Evolutionary conservation across 2,113 vertebrate genomes (phyloP).

Genomic region (Crypturellus undulatus): DNA sequence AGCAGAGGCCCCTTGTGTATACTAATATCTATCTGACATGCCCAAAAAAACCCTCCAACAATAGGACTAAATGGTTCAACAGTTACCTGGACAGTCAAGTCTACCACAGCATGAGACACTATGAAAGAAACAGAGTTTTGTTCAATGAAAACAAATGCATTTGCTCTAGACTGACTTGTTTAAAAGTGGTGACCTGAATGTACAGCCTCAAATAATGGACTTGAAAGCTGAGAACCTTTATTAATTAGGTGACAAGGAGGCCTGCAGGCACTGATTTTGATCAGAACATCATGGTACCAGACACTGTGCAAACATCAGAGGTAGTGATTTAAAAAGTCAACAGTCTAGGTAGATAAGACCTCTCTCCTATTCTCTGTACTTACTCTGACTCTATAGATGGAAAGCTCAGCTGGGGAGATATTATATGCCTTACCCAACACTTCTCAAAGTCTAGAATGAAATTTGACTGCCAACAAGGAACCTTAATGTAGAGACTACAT

Average conservation of each 20-base stretch:
- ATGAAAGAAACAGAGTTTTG: background rate
- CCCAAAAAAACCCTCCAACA: background rate
- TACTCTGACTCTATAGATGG: background rate
- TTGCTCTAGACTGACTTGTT: background rate
- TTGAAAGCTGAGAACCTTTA: background rate
- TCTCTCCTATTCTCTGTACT: background rate
- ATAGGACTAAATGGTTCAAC: background rate
- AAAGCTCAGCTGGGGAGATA: background rate
- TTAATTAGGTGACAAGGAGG: background rate
- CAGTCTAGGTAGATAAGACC: background rate
- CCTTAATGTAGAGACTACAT: background rate
- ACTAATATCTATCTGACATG: background rate
- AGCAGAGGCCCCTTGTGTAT: background rate
- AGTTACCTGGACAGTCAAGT: background rate
- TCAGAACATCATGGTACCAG: constrained; percentile 2
- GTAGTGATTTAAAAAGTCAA: background rate
- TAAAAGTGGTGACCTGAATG: background rate
- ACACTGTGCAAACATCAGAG: background rate
- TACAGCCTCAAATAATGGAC: background rate
- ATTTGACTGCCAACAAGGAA: background rate
- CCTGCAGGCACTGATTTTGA: background rate
- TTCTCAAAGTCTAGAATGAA: background rate
- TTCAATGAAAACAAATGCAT: background rate
- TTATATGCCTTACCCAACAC: background rate
- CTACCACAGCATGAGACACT: background rate